Percentiles rank a stretch among this genome's conserved stretches.
These are phyloP conservation scores for Drosophila demipolita DNA, from an alignment of 2,888 invertebrate genomes.

Conservation along the genomic window DNA sequence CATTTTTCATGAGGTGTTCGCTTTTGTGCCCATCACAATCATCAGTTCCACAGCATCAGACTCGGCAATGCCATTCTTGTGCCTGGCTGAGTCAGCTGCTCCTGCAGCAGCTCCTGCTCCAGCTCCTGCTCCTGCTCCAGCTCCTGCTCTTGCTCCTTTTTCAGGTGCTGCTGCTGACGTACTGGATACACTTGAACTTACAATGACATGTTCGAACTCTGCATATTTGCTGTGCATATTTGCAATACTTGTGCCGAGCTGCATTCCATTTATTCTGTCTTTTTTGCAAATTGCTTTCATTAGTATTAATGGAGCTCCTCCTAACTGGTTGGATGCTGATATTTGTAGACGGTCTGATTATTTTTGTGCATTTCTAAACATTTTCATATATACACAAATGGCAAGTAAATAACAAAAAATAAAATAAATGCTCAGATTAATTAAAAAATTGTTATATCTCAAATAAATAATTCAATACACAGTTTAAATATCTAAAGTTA, in stretches of 20 bases:
- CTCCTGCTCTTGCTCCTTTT: conserved; percentile 3
- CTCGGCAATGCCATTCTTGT: conserved; percentile 19
- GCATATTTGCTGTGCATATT: conserved; percentile 63
- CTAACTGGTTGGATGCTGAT: conserved; percentile 31
- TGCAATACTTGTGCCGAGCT: conserved; percentile 40
- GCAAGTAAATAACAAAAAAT: neutral
- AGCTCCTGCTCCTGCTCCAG: conserved; percentile 5
- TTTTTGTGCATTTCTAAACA: conserved; percentile 42
- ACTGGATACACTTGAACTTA: conserved; percentile 76
- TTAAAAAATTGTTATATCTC: neutral
- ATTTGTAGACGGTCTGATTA: conserved; percentile 35
- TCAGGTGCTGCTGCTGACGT: conserved; percentile 33
- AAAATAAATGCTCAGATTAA: neutral
- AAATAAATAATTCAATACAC: conserved; percentile 6
- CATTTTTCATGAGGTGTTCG: conserved; percentile 84
- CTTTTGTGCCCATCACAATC: conserved; percentile 81
- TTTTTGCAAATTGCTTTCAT: conserved; percentile 73
- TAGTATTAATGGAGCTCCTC: conserved; percentile 68
- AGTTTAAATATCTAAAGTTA: conserved; percentile 8
- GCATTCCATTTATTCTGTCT: conserved; percentile 44
- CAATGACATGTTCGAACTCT: conserved; percentile 75
- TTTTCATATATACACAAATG: conserved; percentile 28
- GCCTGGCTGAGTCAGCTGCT: conserved; percentile 45
- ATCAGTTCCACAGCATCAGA: conserved; percentile 32
- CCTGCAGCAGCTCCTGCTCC: conserved; percentile 7